Evolutionary conservation across 2,888 invertebrate species (phyloP), one percentile per base, ranked within the genome.

Genomic region (Cistogaster globosa): DNA sequence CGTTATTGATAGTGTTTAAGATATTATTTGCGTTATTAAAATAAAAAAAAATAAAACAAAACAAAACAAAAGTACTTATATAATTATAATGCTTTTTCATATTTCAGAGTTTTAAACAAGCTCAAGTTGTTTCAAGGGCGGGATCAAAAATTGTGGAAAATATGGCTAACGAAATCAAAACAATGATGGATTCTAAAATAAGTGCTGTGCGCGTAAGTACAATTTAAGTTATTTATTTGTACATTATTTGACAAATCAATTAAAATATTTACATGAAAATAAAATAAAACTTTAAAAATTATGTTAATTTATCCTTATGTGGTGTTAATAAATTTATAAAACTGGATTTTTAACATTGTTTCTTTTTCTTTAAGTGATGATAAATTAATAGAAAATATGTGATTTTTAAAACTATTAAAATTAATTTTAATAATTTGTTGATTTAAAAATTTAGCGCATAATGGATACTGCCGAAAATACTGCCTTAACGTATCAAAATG

Each of bases 151-250:
- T 98, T 90, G 96, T 97, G 42, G 95, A 95, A 89, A 96, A 96
- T 86, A 97, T 98, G 93, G 95, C 96, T 12, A 95, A 96, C 87
- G 96, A 97, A 89, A 96, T 98, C 82, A 96, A 96, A 89, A 95
- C 95, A 74, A 97, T 98, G 96, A 96, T 97, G 95, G 96, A 96
- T 87, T 94, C 96, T 57, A 97, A 97, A 94, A 96, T 97, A 86
- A 96, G 96, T 88, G 97, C 98, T 12, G 97, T 98, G 42, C 95
- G 95, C 93, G 96, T 96, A 93, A 92, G 91, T 91, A 12, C 16
- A 68, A 20, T 20, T 53, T 20, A 53, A 14, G 12, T n/a, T 14
- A 32, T 32, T 32, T 7, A 5, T 7, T 8, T 32, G 32, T 32
- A 7, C 32, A 51, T n/a, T 4, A 2, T n/a, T 51, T 51, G 16